phyloP scores from a whole-genome alignment of 2,113 vertebrate genomes.

The Xiphias gladius region DNA sequence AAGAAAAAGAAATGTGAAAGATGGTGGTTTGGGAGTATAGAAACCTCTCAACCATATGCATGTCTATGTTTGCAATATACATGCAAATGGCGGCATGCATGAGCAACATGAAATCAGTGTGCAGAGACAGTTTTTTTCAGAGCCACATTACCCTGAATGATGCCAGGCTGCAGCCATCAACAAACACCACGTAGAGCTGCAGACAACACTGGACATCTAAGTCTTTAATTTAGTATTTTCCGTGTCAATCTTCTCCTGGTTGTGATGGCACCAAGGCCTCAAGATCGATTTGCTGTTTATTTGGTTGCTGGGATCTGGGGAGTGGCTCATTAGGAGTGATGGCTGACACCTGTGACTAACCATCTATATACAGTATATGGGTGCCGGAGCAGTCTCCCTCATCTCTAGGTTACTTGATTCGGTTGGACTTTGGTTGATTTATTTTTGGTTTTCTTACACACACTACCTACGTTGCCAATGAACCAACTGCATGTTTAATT shows the following conservation, averaged over 20 bases:
- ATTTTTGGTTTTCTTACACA: no score
- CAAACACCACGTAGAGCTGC: constrained; percentile 45
- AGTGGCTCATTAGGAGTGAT: no score
- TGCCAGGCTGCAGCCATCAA: constrained; percentile 54
- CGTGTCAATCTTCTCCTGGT: constrained; percentile 5
- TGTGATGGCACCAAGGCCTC: no score
- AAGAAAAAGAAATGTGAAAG: constrained; percentile 28
- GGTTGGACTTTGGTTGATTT: no score
- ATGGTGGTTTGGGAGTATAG: constrained; percentile 59
- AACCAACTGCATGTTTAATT: no score
- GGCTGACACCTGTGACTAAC: no score
- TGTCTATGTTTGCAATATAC: constrained; percentile 76
- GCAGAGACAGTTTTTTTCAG: constrained; percentile 37
- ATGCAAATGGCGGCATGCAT: constrained; percentile 76
- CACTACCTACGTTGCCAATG: no score
- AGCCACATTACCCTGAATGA: constrained; percentile 62
- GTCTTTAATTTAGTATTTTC: constrained; percentile 36
- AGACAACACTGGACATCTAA: constrained; percentile 52
- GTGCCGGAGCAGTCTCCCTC: no score
- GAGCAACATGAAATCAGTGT: constrained; percentile 65
- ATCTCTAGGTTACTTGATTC: no score
- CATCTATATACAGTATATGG: no score
- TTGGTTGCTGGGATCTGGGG: no score
- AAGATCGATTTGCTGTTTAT: no score
- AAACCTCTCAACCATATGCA: constrained; percentile 69